Conservation (phyloP, 1,140 invertebrate genomes). For the Heliconius hewitsoni region DNA sequence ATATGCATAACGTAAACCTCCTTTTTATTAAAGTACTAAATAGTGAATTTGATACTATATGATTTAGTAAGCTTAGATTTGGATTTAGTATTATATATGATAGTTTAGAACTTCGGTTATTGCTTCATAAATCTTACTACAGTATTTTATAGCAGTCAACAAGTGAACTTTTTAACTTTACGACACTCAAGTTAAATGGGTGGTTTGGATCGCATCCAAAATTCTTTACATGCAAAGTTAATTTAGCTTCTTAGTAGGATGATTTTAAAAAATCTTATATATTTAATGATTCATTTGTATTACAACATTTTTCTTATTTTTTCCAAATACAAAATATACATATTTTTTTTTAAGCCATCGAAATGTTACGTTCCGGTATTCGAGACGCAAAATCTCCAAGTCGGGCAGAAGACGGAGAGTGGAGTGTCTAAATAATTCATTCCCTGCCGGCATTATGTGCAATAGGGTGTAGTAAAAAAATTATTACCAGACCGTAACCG, state of each 20-base stretch:
- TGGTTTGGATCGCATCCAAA: slow-evolving; percentile 22
- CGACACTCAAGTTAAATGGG: slow-evolving; percentile 3
- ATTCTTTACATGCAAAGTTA: background rate
- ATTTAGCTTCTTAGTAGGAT: background rate
- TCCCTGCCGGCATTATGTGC: no score
- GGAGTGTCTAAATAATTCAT: no score
- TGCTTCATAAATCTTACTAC: background rate
- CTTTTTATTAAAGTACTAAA: no score
- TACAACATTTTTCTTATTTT: background rate
- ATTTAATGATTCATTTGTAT: background rate
- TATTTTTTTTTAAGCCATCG: no score
- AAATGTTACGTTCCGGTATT: no score
- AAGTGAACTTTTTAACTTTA: slow-evolving; percentile 26
- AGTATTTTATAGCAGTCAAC: slow-evolving; percentile 18
- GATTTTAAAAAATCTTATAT: background rate
- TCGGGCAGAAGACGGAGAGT: no score
- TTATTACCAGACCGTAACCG: no score
- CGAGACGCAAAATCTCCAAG: no score
- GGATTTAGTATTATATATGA: background rate
- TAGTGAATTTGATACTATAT: background rate
- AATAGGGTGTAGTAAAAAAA: no score
- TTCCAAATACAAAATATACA: no score
- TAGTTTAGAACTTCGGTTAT: background rate
- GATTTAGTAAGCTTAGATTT: background rate
- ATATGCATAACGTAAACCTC: no score